These are phyloP conservation scores for Gila robusta DNA, from an alignment of 2,797 vertebrate genomes.

Conservation along the genomic window DNA sequence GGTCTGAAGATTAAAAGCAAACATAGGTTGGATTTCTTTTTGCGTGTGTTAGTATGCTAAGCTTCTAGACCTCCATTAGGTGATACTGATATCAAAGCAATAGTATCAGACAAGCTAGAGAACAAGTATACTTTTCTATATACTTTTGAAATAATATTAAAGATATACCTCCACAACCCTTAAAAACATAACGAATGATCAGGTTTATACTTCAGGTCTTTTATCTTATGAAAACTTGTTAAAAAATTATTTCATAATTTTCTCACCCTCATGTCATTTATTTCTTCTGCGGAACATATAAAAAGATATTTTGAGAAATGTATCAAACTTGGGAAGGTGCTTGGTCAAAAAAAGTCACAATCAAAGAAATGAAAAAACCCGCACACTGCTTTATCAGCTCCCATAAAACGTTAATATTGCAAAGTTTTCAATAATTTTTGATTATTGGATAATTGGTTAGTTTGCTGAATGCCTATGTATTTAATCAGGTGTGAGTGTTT, in stretches of 20 bases:
- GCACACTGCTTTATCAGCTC: neutral
- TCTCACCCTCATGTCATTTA: neutral
- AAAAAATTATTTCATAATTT: neutral
- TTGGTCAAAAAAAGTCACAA: neutral
- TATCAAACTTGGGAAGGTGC: neutral
- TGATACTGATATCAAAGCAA: neutral
- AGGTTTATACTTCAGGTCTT: neutral
- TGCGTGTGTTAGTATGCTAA: conserved; percentile 11
- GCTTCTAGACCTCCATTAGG: neutral
- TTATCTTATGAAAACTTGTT: neutral
- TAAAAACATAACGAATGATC: neutral
- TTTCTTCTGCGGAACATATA: neutral
- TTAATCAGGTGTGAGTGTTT: neutral
- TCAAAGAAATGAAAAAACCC: neutral
- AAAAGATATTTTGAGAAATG: neutral
- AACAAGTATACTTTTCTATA: neutral
- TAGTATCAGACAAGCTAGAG: neutral
- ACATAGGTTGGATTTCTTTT: conserved; percentile 10
- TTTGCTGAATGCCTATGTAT: neutral
- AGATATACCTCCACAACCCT: neutral
- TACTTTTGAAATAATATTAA: neutral
- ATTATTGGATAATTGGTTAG: neutral
- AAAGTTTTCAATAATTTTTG: neutral
- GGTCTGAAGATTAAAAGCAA: conserved; percentile 40
- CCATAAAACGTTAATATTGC: neutral